phyloP scores from a whole-genome alignment of 2,888 invertebrate genomes.

The Cantharis rufa region DNA sequence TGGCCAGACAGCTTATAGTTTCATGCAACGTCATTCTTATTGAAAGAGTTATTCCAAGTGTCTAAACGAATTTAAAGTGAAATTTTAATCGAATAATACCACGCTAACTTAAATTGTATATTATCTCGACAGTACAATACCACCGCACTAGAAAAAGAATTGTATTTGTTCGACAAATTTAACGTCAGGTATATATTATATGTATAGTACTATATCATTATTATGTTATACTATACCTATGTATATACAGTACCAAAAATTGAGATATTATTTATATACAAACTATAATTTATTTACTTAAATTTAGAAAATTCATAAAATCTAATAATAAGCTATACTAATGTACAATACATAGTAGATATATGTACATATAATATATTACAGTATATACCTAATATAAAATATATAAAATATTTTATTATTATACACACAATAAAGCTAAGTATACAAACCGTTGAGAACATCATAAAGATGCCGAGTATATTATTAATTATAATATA shows the following conservation, averaged over 20 bases:
- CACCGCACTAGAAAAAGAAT: neutral
- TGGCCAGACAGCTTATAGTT: conserved; percentile 40
- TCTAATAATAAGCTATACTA: neutral
- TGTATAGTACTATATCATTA: too few relatives aligned
- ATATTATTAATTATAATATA: neutral
- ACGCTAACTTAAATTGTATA: conserved; percentile 13
- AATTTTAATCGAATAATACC: conserved; percentile 35
- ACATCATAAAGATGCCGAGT: neutral
- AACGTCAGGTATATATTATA: neutral
- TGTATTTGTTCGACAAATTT: neutral
- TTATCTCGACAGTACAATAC: neutral
- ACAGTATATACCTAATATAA: too few relatives aligned
- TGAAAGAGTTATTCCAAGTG: conserved; percentile 38
- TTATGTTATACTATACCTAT: too few relatives aligned
- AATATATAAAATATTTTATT: neutral
- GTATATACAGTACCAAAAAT: neutral
- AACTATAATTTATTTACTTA: neutral
- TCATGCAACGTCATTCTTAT: conserved; percentile 41
- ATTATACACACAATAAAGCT: neutral
- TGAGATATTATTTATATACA: neutral
- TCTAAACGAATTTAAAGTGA: conserved; percentile 39
- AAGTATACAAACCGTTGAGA: neutral
- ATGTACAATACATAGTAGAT: neutral
- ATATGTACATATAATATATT: too few relatives aligned
- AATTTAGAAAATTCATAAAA: neutral